These are phyloP conservation scores for Himalopsyche phryganea DNA, from an alignment of 1,140 invertebrate genomes.

Conservation along the genomic window DNA sequence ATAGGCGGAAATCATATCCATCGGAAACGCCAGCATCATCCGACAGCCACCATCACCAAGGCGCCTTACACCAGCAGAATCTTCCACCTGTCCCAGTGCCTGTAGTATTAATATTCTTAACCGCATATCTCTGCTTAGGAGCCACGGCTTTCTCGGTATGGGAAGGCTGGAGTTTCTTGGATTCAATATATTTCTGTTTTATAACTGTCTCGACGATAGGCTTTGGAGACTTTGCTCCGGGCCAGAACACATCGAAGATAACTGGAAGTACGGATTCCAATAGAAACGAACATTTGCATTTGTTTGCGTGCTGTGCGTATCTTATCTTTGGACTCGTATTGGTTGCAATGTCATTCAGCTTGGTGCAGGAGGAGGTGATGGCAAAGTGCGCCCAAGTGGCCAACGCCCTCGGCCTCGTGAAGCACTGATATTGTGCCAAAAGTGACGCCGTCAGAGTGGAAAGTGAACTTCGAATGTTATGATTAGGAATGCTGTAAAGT, in stretches of 20 bases:
- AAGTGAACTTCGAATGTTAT: conserved; percentile 52
- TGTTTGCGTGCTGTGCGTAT: conserved; percentile 82
- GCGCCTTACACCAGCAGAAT: conserved; percentile 29
- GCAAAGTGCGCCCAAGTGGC: conserved; percentile 68
- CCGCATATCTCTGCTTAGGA: conserved; percentile 68
- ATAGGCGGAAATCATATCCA: conserved; percentile 43
- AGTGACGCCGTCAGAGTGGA: conserved; percentile 51
- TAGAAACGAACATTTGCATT: conserved; percentile 62
- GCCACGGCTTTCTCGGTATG: conserved; percentile 68
- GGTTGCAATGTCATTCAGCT: conserved; percentile 89
- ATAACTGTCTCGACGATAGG: conserved; percentile 84
- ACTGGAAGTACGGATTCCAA: conserved; percentile 53
- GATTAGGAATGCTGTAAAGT: conserved; percentile 43
- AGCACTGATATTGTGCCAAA: conserved; percentile 53
- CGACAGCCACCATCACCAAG: conserved; percentile 40
- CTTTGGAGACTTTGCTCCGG: conserved; percentile 77
- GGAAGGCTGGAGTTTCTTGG: conserved; percentile 76
- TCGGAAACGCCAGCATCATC: conserved; percentile 37
- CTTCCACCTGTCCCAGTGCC: conserved; percentile 65
- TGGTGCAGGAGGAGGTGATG: conserved; percentile 87
- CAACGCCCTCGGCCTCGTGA: conserved; percentile 54
- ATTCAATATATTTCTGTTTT: conserved; percentile 85
- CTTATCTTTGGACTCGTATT: conserved; percentile 83
- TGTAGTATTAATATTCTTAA: conserved; percentile 65
- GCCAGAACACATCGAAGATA: conserved; percentile 52